Percentiles rank a stretch among this genome's conserved stretches.
These are phyloP conservation scores for Halictus quadricinctus DNA, from an alignment of 2,888 invertebrate genomes.

Conservation along the genomic window DNA sequence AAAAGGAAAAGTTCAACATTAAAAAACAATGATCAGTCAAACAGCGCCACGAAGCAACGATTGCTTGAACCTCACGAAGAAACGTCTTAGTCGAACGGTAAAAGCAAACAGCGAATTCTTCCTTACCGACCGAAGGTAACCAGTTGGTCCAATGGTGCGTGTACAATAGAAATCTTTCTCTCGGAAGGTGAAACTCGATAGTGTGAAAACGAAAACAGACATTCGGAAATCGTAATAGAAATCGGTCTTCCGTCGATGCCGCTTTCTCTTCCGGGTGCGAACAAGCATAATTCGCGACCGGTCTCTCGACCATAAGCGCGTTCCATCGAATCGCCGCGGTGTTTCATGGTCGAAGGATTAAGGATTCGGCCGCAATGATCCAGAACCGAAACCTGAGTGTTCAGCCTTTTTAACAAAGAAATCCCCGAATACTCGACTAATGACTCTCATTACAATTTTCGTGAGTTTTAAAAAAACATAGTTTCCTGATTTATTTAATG, in stretches of 20 bases:
- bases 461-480: too few relatives aligned
- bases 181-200: conserved; percentile 30
- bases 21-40: background rate
- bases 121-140: conserved; percentile 1
- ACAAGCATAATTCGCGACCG: background rate
- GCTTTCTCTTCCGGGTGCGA: conserved; percentile 76
- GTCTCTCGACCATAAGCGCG: background rate
- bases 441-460: too few relatives aligned
- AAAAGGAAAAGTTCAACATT: background rate
- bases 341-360: background rate
- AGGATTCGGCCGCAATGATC: background rate
- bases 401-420: background rate
- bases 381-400: background rate
- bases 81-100: background rate
- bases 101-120: background rate
- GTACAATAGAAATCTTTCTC: background rate
- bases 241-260: conserved; percentile 63
- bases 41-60: conserved; percentile 9
- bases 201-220: conserved; percentile 1
- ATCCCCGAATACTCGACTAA: too few relatives aligned
- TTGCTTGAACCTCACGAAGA: background rate
- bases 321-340: background rate
- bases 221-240: conserved; percentile 63
- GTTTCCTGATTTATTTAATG: background rate
- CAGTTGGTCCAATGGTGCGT: background rate